Evolutionary conservation across 2,888 invertebrate genomes (phyloP).

Genomic region (Rosalia funebris): DNA sequence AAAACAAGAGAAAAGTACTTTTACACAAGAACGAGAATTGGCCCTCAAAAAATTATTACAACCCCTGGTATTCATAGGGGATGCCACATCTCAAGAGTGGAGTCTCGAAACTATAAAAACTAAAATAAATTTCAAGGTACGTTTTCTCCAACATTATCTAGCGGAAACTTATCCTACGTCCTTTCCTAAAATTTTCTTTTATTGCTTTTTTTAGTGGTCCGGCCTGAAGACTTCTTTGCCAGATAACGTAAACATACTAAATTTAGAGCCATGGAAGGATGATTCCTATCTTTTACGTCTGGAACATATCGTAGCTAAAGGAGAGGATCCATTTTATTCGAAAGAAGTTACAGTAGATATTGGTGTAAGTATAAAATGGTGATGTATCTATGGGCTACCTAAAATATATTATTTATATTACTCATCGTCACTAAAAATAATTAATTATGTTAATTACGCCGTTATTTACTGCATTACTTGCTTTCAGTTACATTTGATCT

Average conservation of each 20-base stretch:
- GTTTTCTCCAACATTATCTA: too few species aligned
- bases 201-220: slow-evolving; percentile 32
- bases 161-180: not conserved
- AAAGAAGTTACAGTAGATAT: slow-evolving; percentile 67
- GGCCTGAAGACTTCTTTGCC: slow-evolving; percentile 62
- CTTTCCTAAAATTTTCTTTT: not conserved
- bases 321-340: slow-evolving; percentile 60
- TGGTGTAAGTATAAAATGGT: slow-evolving; percentile 44
- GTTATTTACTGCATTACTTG: too few species aligned
- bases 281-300: slow-evolving; percentile 65
- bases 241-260: slow-evolving; percentile 68
- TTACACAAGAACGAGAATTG: slow-evolving; percentile 62
- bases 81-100: slow-evolving; percentile 23
- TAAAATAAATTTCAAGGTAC: slow-evolving; percentile 25
- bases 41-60: slow-evolving; percentile 68
- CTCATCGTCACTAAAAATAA: too few species aligned
- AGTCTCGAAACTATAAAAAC: slow-evolving; percentile 3
- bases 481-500: too few species aligned
- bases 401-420: too few species aligned
- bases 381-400: too few species aligned
- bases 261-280: slow-evolving; percentile 71
- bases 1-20: slow-evolving; percentile 35
- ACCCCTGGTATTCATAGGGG: slow-evolving; percentile 55
- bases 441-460: too few species aligned
- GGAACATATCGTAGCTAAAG: slow-evolving; percentile 69